phyloP scores from a whole-genome alignment of 2,888 invertebrate genomes.

The Pherbina coryleti region DNA sequence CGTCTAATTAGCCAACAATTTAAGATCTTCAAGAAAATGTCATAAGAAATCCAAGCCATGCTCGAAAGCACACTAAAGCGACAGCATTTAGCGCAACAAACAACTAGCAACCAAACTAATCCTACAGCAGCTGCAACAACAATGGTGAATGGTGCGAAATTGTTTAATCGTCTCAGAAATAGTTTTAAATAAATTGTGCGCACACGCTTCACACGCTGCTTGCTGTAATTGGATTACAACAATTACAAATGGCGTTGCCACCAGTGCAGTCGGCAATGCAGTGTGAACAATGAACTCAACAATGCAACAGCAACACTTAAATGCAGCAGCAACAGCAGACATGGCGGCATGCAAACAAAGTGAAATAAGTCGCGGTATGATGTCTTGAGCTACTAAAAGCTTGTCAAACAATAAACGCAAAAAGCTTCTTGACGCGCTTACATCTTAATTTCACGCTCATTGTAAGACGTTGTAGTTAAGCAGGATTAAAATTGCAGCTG shows the following conservation, averaged over 20 bases:
- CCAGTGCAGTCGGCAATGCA: background rate
- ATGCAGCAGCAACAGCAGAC: background rate
- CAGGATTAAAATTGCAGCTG: background rate
- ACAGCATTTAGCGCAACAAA: background rate
- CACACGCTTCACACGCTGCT: slow-evolving; percentile 40
- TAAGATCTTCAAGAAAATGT: too few relatives aligned
- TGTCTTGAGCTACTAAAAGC: background rate
- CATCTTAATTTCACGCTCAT: background rate
- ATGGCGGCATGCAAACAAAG: background rate
- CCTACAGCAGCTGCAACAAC: background rate
- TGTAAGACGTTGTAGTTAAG: background rate
- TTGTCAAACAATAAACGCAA: background rate
- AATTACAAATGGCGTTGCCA: slow-evolving; percentile 7
- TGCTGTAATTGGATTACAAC: slow-evolving; percentile 32
- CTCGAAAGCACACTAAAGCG: background rate
- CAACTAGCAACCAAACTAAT: background rate
- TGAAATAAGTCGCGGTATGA: slow-evolving; percentile 6
- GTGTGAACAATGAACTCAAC: background rate
- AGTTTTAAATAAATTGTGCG: slow-evolving; percentile 53
- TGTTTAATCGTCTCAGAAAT: slow-evolving; percentile 52
- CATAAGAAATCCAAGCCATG: too few relatives aligned
- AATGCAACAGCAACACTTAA: background rate
- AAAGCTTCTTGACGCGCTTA: background rate
- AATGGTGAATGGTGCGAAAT: slow-evolving; percentile 41
- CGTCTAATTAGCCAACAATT: too few relatives aligned